A percentile compares a stretch with the other conserved stretches of the same genome.
These are phyloP conservation scores for Monodelphis domestica DNA, from an alignment of 2,797 vertebrate genomes.

Conservation along the genomic window DNA sequence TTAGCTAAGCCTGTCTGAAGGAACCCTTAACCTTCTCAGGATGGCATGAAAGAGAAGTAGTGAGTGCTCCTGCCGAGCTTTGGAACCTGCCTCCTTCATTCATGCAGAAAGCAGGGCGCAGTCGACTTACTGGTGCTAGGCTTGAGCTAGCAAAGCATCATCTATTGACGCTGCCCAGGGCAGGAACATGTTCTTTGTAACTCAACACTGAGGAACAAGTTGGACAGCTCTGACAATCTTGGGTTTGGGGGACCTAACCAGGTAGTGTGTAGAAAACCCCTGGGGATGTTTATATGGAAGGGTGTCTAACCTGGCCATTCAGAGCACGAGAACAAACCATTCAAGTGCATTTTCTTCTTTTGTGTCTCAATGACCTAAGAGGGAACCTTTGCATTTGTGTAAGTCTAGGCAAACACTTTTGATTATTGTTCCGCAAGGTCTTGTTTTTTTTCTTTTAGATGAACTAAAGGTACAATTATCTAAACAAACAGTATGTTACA, in stretches of 20 bases:
- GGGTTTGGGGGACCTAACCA: slow-evolving; percentile 8
- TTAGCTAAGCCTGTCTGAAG: background rate
- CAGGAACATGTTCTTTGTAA: slow-evolving; percentile 31
- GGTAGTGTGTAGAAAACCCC: slow-evolving; percentile 16
- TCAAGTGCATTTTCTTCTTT: background rate
- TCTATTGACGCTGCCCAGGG: slow-evolving; percentile 42
- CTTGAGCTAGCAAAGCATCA: slow-evolving; percentile 37
- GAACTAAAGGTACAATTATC: slow-evolving; percentile 35
- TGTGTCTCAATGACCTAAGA: slow-evolving; percentile 1
- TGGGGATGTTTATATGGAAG: background rate
- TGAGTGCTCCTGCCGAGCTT: background rate
- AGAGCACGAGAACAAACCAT: slow-evolving; percentile 39
- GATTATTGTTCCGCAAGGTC: background rate
- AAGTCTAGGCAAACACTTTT: slow-evolving; percentile 18
- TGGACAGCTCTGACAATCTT: background rate
- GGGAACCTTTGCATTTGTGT: background rate
- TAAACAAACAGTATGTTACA: slow-evolving; percentile 33
- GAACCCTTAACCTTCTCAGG: background rate
- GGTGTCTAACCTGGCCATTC: background rate
- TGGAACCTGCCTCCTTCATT: slow-evolving; percentile 38
- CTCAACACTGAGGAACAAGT: slow-evolving; percentile 21
- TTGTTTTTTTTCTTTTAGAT: slow-evolving; percentile 42
- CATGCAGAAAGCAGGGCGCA: slow-evolving; percentile 7
- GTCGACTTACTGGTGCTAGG: slow-evolving; percentile 14
- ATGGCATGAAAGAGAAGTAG: background rate